Percentiles rank a stretch among this genome's conserved stretches.
These are phyloP conservation scores for Pitangus sulphuratus DNA, from an alignment of 2,797 vertebrate species.

Conservation along the genomic window DNA sequence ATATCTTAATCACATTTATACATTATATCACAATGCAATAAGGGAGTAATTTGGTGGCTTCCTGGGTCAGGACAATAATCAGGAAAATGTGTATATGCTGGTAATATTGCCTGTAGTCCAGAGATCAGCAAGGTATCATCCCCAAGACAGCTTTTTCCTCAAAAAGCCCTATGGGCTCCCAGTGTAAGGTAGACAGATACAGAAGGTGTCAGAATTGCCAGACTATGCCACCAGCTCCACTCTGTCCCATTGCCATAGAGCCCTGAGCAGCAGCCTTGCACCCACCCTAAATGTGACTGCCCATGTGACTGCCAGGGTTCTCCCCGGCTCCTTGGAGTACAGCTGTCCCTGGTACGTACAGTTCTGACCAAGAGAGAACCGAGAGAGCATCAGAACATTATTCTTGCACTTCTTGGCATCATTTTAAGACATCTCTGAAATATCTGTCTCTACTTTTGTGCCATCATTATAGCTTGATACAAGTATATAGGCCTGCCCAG, in stretches of 20 bases:
- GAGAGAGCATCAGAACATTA: background rate
- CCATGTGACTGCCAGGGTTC: background rate
- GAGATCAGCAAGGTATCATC: background rate
- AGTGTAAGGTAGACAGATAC: background rate
- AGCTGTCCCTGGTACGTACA: background rate
- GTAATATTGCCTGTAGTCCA: background rate
- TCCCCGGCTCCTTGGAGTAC: background rate
- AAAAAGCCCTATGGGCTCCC: background rate
- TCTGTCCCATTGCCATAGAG: background rate
- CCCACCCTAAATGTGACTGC: background rate
- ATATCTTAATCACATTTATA: background rate
- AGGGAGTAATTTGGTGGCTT: background rate
- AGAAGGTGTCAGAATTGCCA: background rate
- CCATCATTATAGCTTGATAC: background rate
- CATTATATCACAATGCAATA: background rate
- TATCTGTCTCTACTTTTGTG: background rate
- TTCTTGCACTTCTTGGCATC: background rate
- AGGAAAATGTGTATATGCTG: background rate
- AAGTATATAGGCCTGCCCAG: background rate
- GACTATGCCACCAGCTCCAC: no score
- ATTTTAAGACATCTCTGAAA: background rate
- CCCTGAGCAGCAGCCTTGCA: background rate
- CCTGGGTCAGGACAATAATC: background rate
- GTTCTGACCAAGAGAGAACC: background rate
- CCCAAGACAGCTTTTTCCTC: background rate